These are phyloP conservation scores for Eptesicus fuscus DNA, from an alignment of 2,113 vertebrate genomes.

Conservation along the genomic window DNA sequence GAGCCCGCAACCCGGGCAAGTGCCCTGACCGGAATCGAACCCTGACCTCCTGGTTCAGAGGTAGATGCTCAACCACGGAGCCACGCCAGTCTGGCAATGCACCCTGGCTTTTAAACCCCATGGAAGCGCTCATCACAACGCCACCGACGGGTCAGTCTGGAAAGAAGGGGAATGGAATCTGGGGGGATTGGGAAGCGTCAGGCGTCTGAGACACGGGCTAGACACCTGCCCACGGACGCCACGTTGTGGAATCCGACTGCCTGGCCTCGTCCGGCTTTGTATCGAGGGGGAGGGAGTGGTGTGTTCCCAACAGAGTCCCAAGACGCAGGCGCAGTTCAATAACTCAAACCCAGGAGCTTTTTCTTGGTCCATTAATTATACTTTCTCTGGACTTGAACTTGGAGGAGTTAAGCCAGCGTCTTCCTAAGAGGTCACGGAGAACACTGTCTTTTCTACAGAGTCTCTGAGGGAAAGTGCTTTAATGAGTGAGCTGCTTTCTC, in stretches of 20 bases:
- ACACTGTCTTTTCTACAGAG: conserved; percentile 54
- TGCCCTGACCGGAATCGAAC: too few species aligned
- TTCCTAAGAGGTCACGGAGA: conserved; percentile 68
- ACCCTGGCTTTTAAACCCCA: neutral
- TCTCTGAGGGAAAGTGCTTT: conserved; percentile 72
- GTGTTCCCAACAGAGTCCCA: conserved; percentile 20
- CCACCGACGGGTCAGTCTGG: neutral
- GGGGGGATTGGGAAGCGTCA: neutral
- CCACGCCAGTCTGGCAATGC: too few species aligned
- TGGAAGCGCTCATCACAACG: neutral
- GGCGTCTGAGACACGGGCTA: neutral
- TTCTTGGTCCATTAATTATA: conserved; percentile 63
- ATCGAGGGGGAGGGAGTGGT: neutral
- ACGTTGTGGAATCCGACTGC: conserved; percentile 9
- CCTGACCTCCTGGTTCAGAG: too few species aligned
- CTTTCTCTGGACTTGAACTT: conserved; percentile 52
- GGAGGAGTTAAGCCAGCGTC: conserved; percentile 60
- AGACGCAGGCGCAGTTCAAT: conserved; percentile 36
- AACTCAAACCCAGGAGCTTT: conserved; percentile 50
- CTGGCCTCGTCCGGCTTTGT: conserved; percentile 31
- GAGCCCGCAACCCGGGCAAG: too few species aligned
- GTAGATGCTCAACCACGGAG: too few species aligned
- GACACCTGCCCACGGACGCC: neutral
- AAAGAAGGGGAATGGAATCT: neutral
- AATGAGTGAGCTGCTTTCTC: conserved; percentile 78